Conservation (phyloP, 2,888 invertebrate species). For the Latrodectus hesperus region DNA sequence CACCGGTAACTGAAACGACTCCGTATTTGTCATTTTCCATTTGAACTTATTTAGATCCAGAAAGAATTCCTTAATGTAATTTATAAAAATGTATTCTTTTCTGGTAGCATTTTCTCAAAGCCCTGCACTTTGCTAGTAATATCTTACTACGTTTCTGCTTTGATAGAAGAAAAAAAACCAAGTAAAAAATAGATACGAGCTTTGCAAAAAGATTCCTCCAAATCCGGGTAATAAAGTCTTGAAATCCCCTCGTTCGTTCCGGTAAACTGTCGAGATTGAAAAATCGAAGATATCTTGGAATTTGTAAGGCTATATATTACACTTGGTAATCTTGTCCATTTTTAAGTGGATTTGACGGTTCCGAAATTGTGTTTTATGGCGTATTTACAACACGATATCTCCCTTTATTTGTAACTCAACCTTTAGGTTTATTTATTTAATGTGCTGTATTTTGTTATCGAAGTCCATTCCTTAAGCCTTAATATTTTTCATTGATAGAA, state of each 20-base stretch:
- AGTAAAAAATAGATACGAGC: conserved; percentile 6
- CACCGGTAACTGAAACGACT: no score
- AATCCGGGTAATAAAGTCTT: conserved; percentile 59
- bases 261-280: conserved; percentile 36
- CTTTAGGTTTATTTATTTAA: not conserved
- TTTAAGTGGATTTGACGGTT: conserved; percentile 46
- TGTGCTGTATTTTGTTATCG: not conserved
- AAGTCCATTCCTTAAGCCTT: no score
- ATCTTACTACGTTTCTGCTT: not conserved
- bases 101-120: no score
- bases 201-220: conserved; percentile 28
- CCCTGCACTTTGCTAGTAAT: no score
- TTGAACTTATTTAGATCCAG: no score
- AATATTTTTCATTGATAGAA: no score
- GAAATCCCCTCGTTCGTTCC: conserved; percentile 32
- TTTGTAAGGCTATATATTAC: conserved; percentile 43
- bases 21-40: no score
- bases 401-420: not conserved
- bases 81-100: no score
- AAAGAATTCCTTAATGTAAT: no score
- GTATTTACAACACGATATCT: not conserved
- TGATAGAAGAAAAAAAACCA: conserved; percentile 5
- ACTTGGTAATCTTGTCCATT: conserved; percentile 42
- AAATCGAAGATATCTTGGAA: conserved; percentile 32
- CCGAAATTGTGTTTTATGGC: conserved; percentile 30